Evolutionary conservation across 1,140 invertebrate species (phyloP), one percentile per base, ranked within the genome.

Genomic region (Probaryconus sp.): DNA sequence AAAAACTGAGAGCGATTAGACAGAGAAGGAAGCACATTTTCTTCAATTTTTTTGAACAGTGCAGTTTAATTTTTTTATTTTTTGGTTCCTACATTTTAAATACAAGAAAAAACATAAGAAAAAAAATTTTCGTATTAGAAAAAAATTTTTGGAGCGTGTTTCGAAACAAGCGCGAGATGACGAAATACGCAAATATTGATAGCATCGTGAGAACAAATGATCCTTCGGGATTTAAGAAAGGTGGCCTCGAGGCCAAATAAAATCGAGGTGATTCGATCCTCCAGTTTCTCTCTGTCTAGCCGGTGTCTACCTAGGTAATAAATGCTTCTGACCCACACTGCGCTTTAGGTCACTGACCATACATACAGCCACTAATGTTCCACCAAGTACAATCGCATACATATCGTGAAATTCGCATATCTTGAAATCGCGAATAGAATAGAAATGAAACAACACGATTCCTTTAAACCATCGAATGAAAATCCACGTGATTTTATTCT

Each of bases 281-380:
- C 63, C 58, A 51, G 65, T 69, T 64, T 75, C 73, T 76, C 67
- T 76, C 73, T 48, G 73, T 76, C 73, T 76, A 76, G 73, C 28
- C 73, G 55, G 60, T 70, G 73, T 76, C 73, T 75, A 75, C 58
- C 58, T 58, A 53, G 63, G 56, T 69, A 69, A 75, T 75, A 63
- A 75, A 75, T 75, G 72, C 60, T 53, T 75, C 60, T 76, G 67
- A 70, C 67, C 65, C 65, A 70, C 65, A 70, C 65, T 70, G 60
- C 61, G 73, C 65, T 70, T 70, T 76, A 61, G 73, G 73, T 76
- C 73, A 76, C 65, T 70, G 65, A 64, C 73, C 67, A 76, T 76
- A 75, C 72, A 75, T n/a, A n/a, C 60, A 75, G 64, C 64, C 64
- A 64, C 38, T 30, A 13, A 48, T 50, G 61, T 47, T 51, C 51